These are phyloP conservation scores for Pharmacophagus antenor DNA, from an alignment of 2,888 invertebrate species.

Conservation along the genomic window DNA sequence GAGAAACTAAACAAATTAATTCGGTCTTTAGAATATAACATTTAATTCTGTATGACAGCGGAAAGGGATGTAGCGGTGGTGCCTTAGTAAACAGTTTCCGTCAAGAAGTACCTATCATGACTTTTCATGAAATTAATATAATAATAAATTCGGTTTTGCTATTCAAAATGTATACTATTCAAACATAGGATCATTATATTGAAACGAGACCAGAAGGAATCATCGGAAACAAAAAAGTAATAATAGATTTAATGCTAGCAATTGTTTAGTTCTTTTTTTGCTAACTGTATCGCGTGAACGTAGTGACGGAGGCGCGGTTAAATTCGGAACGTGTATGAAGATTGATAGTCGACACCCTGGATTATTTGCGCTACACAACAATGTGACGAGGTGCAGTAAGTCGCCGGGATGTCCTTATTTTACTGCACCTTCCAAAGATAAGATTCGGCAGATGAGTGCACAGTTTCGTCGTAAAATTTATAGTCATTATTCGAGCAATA, in stretches of 20 bases:
- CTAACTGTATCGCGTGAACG: constrained; percentile 39
- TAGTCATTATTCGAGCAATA: constrained; percentile 20
- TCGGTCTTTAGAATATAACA: too few relatives aligned
- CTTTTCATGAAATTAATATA: too few relatives aligned
- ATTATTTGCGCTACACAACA: constrained; percentile 64
- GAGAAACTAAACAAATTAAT: too few relatives aligned
- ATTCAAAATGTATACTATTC: too few relatives aligned
- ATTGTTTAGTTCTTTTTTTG: constrained; percentile 38
- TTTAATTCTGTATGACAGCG: too few relatives aligned
- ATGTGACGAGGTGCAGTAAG: constrained; percentile 49
- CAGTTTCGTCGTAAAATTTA: constrained; percentile 8
- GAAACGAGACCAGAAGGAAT: background rate
- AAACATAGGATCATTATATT: background rate
- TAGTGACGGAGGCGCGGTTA: constrained; percentile 46
- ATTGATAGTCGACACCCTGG: constrained; percentile 69
- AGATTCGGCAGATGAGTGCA: constrained; percentile 27
- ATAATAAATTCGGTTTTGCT: too few relatives aligned
- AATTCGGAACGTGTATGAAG: constrained; percentile 66
- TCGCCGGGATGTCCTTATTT: constrained; percentile 61
- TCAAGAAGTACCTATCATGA: too few relatives aligned
- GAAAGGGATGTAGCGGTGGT: too few relatives aligned
- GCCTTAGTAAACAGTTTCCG: too few relatives aligned
- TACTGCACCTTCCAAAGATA: constrained; percentile 41
- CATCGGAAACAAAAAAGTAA: background rate
- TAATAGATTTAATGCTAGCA: too few relatives aligned